A percentile compares a stretch with the other conserved stretches of the same genome.
These are phyloP conservation scores for Telenomus remus DNA, from an alignment of 1,140 invertebrate genomes.

Conservation along the genomic window DNA sequence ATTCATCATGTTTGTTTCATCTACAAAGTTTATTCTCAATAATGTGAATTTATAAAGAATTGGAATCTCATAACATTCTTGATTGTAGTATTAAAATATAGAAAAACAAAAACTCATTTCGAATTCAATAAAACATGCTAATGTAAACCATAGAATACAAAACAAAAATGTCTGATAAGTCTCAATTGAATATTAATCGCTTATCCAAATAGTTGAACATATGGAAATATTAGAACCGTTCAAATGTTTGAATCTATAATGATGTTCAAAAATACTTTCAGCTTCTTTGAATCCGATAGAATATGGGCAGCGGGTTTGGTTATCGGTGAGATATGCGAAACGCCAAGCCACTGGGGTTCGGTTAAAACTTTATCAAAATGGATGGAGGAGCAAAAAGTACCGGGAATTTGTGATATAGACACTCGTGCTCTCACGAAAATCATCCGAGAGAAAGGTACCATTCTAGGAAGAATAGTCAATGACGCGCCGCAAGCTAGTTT, in stretches of 20 bases:
- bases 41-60: too few relatives aligned
- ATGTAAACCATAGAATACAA: too few relatives aligned
- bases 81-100: not conserved
- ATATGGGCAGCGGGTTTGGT: constrained; percentile 96
- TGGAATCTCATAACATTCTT: not conserved
- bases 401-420: constrained; percentile 93
- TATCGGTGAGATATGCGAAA: constrained; percentile 91
- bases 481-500: constrained; percentile 19
- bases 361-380: constrained; percentile 87
- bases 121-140: too few relatives aligned
- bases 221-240: too few relatives aligned
- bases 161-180: too few relatives aligned
- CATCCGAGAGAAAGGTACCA: constrained; percentile 88
- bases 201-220: too few relatives aligned
- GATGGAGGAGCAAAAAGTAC: constrained; percentile 86
- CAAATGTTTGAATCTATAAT: too few relatives aligned
- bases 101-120: too few relatives aligned
- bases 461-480: constrained; percentile 87
- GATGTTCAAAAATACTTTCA: constrained; percentile 60
- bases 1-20: constrained; percentile 21
- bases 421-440: constrained; percentile 92
- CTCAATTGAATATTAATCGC: too few relatives aligned
- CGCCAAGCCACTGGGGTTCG: constrained; percentile 93
- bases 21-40: not conserved
- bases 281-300: constrained; percentile 92